Evolutionary conservation across 2,797 vertebrate species (phyloP).

Genomic region (Micropoecilia bifurca): DNA sequence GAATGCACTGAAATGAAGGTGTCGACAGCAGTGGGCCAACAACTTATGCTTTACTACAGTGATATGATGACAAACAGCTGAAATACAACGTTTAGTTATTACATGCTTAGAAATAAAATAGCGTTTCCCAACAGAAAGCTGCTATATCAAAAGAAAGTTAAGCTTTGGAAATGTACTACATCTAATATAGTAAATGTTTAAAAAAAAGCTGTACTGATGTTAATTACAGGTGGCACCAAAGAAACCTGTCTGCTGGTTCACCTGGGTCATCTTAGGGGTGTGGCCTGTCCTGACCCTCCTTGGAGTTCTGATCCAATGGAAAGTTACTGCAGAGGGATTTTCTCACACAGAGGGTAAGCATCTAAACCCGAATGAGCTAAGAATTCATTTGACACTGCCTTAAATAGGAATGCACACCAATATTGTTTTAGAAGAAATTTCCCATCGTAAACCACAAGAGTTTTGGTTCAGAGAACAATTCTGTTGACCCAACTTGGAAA

Average conservation of each 20-base stretch:
- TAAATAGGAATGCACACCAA: background rate
- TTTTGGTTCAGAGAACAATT: background rate
- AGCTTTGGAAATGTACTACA: background rate
- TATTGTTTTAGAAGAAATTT: background rate
- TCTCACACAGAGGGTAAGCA: conserved; percentile 96
- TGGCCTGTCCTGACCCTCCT: conserved; percentile 93
- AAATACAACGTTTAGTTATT: background rate
- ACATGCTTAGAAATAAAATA: background rate
- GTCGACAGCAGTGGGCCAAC: background rate
- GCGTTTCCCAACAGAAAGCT: background rate
- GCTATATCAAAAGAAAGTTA: background rate
- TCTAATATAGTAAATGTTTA: background rate
- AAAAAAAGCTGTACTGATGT: background rate
- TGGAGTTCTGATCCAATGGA: conserved; percentile 96
- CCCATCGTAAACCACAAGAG: background rate
- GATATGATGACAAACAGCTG: background rate
- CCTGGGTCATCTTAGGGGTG: conserved; percentile 95
- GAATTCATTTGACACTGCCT: background rate
- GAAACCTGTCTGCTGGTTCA: conserved; percentile 95
- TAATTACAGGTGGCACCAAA: conserved; percentile 84
- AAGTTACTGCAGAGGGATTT: conserved; percentile 95
- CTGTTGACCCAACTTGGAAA: too few species aligned
- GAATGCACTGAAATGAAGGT: background rate
- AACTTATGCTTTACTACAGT: background rate
- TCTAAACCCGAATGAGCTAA: background rate